Base-by-base conservation (phyloP, 2,888 invertebrate species). In the Acrobasis repandana region DNA sequence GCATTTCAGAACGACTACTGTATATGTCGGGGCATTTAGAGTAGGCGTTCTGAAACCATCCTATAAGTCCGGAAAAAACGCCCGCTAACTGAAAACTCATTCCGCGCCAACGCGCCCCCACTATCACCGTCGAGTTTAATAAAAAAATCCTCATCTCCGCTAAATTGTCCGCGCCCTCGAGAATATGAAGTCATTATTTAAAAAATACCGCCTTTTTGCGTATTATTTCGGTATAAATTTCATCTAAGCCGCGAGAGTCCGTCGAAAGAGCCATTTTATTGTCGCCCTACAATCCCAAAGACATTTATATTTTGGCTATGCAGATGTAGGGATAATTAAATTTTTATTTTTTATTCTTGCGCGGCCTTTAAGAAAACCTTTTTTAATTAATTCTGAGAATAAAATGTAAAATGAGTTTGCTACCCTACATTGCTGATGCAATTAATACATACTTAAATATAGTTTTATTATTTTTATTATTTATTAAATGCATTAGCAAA, bases 111-210 rank as follows among this genome's bases (percentile, higher is more conserved):
- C 81, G 85, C 73, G 69, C 69, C 69, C 73, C 75, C 75, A 67
- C 80, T 80, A 82, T 81, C 80, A 77, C 79, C 77, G 76, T 74
- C 78, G 76, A 80, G 82, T 89, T 90, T 86, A 88, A 90, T 86
- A 88, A 87, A 88, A 87, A 86, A 82, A 83, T 87, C 83, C 81
- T 85, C 90, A 89, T 90, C 90, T 88, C 86, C 85, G 86, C 88
- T 90, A 89, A 91, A 91, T 91, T 92, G 90, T 90, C 80, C 82
- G 76, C 79, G 75, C 77, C 79, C 87, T 88, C 83, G 80, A 83
- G 90, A 90, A 91, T 90, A 92, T 92, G 90, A 92, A 86, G 90
- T 83, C 90, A 86, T 91, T 91, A 91, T 90, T 91, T 90, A 88
- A 90, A 89, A 90, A 87, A 86, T 6, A 86, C 86, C 83, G 87